phyloP scores from a whole-genome alignment of 2,113 vertebrate species.

The Cairina moschata region DNA sequence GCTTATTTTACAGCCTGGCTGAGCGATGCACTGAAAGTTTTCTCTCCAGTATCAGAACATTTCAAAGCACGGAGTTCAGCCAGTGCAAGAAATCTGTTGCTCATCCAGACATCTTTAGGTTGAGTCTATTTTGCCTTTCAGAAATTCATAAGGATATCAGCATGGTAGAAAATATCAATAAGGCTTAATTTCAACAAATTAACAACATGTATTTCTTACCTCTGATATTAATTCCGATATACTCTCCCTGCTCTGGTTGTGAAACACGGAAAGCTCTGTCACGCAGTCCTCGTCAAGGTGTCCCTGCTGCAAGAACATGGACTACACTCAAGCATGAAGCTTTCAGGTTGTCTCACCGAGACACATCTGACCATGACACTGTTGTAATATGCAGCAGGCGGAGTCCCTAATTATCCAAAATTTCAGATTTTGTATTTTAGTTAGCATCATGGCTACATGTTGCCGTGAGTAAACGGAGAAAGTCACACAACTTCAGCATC shows the following conservation, averaged over 20 bases:
- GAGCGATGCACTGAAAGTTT: background rate
- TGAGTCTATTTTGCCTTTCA: background rate
- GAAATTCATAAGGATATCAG: background rate
- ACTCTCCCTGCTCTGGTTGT: conserved; percentile 82
- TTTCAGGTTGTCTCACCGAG: background rate
- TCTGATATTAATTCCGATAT: conserved; percentile 82
- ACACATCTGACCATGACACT: background rate
- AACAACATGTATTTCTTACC: conserved; percentile 70
- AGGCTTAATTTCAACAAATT: background rate
- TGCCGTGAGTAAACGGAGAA: background rate
- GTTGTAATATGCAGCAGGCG: background rate
- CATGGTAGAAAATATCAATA: background rate
- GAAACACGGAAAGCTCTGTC: conserved; percentile 87
- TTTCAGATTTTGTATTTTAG: background rate
- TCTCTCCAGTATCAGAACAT: background rate
- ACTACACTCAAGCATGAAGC: background rate
- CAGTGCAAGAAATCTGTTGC: background rate
- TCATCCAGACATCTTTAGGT: background rate
- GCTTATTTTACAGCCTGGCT: background rate
- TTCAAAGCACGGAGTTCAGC: background rate
- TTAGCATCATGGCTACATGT: background rate
- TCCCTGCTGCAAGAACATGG: conserved; percentile 78
- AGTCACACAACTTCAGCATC: background rate
- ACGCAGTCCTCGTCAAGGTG: conserved; percentile 93
- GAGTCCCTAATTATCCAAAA: background rate